These are phyloP conservation scores for Miniopterus natalensis DNA, from an alignment of 2,113 vertebrate genomes.

Conservation along the genomic window DNA sequence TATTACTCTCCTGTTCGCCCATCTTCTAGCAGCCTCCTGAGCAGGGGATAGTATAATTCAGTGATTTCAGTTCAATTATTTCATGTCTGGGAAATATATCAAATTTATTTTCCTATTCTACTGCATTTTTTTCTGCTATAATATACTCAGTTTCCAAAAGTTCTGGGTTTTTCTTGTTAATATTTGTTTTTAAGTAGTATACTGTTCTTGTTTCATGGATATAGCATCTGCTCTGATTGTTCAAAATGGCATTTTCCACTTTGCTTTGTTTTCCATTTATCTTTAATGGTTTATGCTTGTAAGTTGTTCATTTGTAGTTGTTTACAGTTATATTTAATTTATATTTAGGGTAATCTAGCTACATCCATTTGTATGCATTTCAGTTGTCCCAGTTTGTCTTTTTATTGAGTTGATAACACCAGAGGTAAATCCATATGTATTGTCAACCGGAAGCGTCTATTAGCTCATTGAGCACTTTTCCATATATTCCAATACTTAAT, in stretches of 20 bases:
- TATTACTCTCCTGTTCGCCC: background rate
- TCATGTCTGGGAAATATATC: background rate
- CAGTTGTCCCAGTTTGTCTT: background rate
- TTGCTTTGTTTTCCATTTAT: background rate
- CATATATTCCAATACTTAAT: background rate
- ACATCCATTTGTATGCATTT: background rate
- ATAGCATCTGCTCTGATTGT: background rate
- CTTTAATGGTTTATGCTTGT: background rate
- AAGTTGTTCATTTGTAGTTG: background rate
- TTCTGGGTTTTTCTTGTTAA: background rate
- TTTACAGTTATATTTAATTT: background rate
- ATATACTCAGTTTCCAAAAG: background rate
- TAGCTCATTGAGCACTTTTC: background rate
- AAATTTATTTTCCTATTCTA: background rate
- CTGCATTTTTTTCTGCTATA: background rate
- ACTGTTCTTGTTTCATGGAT: background rate
- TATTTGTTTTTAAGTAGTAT: background rate
- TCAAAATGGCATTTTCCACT: background rate
- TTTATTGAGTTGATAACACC: background rate
- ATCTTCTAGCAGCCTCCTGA: background rate
- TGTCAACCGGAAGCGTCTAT: background rate
- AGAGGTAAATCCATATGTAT: background rate
- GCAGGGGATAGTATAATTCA: background rate
- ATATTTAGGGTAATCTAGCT: background rate
- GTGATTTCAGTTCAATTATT: background rate